phyloP scores from a whole-genome alignment of 2,113 vertebrate species.

The Bubo blakistoni region DNA sequence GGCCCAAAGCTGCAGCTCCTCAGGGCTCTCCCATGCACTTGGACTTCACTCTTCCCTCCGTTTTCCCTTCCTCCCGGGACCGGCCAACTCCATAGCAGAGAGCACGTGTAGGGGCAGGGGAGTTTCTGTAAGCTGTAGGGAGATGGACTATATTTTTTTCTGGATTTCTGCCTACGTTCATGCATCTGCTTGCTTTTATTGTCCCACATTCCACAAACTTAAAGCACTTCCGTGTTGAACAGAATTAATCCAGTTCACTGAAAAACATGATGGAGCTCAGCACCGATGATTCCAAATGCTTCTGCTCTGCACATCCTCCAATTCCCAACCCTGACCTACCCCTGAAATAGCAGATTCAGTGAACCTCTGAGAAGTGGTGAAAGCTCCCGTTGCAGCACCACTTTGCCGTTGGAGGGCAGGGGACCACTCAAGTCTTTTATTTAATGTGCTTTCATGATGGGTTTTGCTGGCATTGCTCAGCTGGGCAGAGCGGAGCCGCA shows the following conservation, averaged over 20 bases:
- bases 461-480: background rate
- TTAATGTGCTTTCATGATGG: background rate
- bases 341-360: background rate
- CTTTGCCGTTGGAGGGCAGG: background rate
- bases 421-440: background rate
- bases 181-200: background rate
- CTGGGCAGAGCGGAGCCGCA: rapidly evolving
- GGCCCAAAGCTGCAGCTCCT: background rate
- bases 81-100: rapidly evolving
- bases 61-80: background rate
- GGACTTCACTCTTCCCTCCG: background rate
- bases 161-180: background rate
- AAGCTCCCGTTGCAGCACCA: background rate
- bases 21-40: rapidly evolving
- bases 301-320: background rate
- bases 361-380: background rate
- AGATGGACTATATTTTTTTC: background rate
- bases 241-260: background rate
- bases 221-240: background rate
- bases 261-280: background rate
- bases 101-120: rapidly evolving
- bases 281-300: background rate
- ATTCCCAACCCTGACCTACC: background rate
- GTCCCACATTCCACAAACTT: background rate
- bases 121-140: background rate